Conservation (phyloP, 1,140 invertebrate species). For the Watersipora subatra region DNA sequence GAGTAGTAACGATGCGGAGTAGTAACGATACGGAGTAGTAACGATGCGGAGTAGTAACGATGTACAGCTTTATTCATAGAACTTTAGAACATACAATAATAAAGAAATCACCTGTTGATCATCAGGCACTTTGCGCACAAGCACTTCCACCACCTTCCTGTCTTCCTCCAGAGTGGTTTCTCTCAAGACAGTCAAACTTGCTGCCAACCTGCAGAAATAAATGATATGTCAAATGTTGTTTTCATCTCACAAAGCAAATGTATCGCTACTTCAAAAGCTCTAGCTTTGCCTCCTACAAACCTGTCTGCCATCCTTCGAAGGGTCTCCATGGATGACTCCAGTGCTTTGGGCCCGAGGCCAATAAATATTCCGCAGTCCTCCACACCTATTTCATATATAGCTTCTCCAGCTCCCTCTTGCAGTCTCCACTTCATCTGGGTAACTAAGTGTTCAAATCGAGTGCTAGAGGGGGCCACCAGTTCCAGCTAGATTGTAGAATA, state of each 20-base stretch:
- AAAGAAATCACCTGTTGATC: slow-evolving; percentile 61
- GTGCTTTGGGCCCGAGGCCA: slow-evolving; percentile 62
- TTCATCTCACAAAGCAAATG: no score
- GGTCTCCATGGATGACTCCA: slow-evolving; percentile 66
- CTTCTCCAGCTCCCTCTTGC: slow-evolving; percentile 58
- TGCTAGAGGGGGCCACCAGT: no score
- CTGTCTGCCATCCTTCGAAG: slow-evolving; percentile 57
- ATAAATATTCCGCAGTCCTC: slow-evolving; percentile 76
- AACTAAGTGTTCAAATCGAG: slow-evolving; percentile 42
- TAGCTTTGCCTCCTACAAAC: no score
- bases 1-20: neutral
- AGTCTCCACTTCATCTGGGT: slow-evolving; percentile 47
- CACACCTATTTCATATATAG: slow-evolving; percentile 91
- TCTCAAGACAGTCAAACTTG: slow-evolving; percentile 54
- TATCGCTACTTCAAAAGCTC: no score
- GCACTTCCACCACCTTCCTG: slow-evolving; percentile 60
- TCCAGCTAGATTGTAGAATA: no score
- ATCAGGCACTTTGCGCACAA: slow-evolving; percentile 77
- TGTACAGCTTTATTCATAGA: neutral
- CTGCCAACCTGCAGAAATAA: slow-evolving; percentile 52
- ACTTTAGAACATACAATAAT: neutral
- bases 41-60: neutral
- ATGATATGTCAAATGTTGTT: slow-evolving; percentile 1
- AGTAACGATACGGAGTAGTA: neutral
- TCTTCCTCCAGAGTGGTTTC: slow-evolving; percentile 43